These are phyloP conservation scores for Drosophila ambigua DNA, from an alignment of 1,140 invertebrate genomes.

Conservation along the genomic window DNA sequence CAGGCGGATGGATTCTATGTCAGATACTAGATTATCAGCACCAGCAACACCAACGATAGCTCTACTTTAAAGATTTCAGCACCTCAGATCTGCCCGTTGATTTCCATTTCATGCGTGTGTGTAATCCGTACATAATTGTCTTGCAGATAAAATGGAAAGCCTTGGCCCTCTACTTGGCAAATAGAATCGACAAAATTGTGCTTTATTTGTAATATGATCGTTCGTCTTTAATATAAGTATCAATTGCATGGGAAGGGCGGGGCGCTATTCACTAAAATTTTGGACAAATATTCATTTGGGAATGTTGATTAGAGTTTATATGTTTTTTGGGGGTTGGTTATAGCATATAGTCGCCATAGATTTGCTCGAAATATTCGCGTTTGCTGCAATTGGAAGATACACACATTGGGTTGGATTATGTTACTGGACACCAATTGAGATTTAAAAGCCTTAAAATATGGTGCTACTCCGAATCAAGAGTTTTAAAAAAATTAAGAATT, in stretches of 20 bases:
- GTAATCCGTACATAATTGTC: conserved; percentile 55
- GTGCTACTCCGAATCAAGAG: no score
- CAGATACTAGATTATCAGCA: conserved; percentile 45
- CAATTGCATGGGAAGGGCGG: background rate
- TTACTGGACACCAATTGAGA: conserved; percentile 8
- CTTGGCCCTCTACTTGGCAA: conserved; percentile 45
- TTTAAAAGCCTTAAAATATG: no score
- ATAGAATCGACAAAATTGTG: conserved; percentile 58
- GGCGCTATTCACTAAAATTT: conserved; percentile 39
- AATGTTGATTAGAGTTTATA: conserved; percentile 42
- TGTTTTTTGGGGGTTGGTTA: conserved; percentile 26
- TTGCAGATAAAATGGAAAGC: conserved; percentile 67
- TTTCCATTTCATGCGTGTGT: conserved; percentile 61
- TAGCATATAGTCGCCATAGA: conserved; percentile 79
- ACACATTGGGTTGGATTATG: conserved; percentile 43
- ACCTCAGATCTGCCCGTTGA: conserved; percentile 44
- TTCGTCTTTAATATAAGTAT: conserved; percentile 21
- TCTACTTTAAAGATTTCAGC: conserved; percentile 53
- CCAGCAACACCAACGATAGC: conserved; percentile 57
- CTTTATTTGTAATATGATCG: conserved; percentile 56
- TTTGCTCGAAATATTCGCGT: conserved; percentile 75
- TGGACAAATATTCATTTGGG: conserved; percentile 44
- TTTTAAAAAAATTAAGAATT: conserved; percentile 6
- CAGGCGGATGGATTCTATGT: conserved; percentile 6
- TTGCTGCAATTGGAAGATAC: conserved; percentile 82